Conservation (phyloP, 2,888 invertebrate species). For the Leptinotarsa haldemani region DNA sequence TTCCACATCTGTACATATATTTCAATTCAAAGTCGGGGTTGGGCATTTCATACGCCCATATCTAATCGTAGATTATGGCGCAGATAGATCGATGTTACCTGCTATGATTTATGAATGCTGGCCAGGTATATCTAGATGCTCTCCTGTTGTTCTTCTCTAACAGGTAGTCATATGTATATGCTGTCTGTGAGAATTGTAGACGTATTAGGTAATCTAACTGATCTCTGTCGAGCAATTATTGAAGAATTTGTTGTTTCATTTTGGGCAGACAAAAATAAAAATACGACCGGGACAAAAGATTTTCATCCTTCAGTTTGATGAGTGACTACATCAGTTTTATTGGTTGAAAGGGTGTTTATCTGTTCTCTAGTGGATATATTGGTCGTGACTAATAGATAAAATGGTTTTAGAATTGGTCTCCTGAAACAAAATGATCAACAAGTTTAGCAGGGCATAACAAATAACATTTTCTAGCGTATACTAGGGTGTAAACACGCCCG, state of each 20-base stretch:
- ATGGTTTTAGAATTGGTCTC: not conserved
- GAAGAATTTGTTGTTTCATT: constrained; percentile 30
- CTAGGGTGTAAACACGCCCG: no score
- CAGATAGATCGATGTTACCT: constrained; percentile 61
- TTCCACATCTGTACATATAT: constrained; percentile 41
- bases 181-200: constrained; percentile 33
- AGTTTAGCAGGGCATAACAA: no score
- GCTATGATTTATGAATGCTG: constrained; percentile 61
- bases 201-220: constrained; percentile 35
- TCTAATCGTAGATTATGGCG: constrained; percentile 61
- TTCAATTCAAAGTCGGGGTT: constrained; percentile 54
- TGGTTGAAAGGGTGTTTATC: constrained; percentile 4
- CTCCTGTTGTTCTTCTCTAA: constrained; percentile 29
- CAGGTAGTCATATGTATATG: constrained; percentile 50
- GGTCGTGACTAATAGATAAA: not conserved
- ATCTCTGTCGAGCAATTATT: constrained; percentile 38
- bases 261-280: constrained; percentile 22
- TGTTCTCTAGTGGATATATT: not conserved
- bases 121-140: constrained; percentile 43
- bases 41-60: constrained; percentile 59
- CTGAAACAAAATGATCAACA: no score
- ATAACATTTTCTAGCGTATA: no score
- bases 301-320: not conserved
- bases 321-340: constrained; percentile 2
- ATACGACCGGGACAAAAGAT: not conserved